Evolutionary conservation across 2,797 vertebrate species (phyloP).

Genomic region (Xenopus petersii): DNA sequence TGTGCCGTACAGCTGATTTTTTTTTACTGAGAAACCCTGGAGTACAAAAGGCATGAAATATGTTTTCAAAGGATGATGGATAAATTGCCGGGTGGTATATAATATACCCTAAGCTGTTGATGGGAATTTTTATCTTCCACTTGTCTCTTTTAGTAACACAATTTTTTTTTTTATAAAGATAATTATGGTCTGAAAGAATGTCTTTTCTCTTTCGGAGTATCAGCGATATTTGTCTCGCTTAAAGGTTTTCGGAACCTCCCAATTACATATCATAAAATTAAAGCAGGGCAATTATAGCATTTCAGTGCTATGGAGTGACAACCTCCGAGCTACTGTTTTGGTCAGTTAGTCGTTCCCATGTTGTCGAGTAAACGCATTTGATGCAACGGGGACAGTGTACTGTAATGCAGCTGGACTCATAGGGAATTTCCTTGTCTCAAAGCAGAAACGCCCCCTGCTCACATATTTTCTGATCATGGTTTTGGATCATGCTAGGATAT

Average conservation of each 20-base stretch:
- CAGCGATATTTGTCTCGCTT: conserved; percentile 76
- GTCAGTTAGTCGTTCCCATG: conserved; percentile 21
- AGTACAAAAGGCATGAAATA: conserved; percentile 78
- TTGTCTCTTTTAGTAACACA: conserved; percentile 64
- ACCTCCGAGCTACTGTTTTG: conserved; percentile 47
- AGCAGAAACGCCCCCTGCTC: too few relatives aligned
- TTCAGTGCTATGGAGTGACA: conserved; percentile 45
- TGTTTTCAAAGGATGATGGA: conserved; percentile 83
- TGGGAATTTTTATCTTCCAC: conserved; percentile 75
- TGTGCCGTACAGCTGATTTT: conserved; percentile 64
- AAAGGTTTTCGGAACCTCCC: conserved; percentile 66
- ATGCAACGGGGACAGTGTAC: too few relatives aligned
- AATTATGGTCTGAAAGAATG: conserved; percentile 79
- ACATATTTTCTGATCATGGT: too few relatives aligned
- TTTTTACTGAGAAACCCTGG: conserved; percentile 65
- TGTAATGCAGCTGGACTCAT: too few relatives aligned
- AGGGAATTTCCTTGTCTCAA: too few relatives aligned
- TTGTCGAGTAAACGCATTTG: neutral
- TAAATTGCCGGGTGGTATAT: conserved; percentile 84
- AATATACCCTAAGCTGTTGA: conserved; percentile 79
- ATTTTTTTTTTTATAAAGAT: conserved; percentile 72
- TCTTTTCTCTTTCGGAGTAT: conserved; percentile 70
- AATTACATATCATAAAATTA: conserved; percentile 62
- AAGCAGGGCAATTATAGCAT: conserved; percentile 55
- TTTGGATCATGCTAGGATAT: too few relatives aligned